Base-by-base conservation (phyloP, 2,113 vertebrate genomes). In the Paramormyrops kingsleyae region DNA sequence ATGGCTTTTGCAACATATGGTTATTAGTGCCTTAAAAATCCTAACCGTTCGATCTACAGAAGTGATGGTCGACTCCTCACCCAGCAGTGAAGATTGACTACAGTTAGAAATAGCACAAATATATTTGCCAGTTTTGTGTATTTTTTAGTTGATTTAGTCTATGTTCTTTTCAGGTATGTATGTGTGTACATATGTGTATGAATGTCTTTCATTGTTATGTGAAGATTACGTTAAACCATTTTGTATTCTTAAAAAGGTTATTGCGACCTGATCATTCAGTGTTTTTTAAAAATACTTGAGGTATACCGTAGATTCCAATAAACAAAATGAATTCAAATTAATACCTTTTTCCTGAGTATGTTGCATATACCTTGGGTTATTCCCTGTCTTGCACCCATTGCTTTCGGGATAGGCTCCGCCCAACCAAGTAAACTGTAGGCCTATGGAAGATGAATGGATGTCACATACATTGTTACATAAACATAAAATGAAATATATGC, bases 21-120 rank as follows among this genome's bases (percentile, higher is more conserved):
- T 92, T 95, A 93, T 90, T 90, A 95, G 96, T 96, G 96, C 96
- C 96, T 96, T 96, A 95, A 92, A 56, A 95, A 91, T 93, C 93
- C 88, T 89, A 77, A 56, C 27, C 52, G 47, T 39, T 47, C 49
- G 74, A 53, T 87, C 85, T 90, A 90, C 66, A 80, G 87, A 86
- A 94, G 91, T 42, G 13, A n/a, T 49, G 47, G 59, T 39, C 31
- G 44, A 84, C 44, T 87, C 85, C 53, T 86, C 91, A 93, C 92
- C 91, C 83, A 87, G 83, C 50, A 83, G 66, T 42, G 91, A 92
- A 94, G 86, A 89, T 87, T 53, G 88, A 89, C 35, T n/a, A 74
- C 84, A 87, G 53, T 42, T 91, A 80, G 47, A 85, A 46, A 90
- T 44, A 85, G 87, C 89, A 88, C 85, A 70, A 86, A 66, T 53